Conservation (phyloP, 2,113 vertebrate genomes). For the Tyrannus savana region DNA sequence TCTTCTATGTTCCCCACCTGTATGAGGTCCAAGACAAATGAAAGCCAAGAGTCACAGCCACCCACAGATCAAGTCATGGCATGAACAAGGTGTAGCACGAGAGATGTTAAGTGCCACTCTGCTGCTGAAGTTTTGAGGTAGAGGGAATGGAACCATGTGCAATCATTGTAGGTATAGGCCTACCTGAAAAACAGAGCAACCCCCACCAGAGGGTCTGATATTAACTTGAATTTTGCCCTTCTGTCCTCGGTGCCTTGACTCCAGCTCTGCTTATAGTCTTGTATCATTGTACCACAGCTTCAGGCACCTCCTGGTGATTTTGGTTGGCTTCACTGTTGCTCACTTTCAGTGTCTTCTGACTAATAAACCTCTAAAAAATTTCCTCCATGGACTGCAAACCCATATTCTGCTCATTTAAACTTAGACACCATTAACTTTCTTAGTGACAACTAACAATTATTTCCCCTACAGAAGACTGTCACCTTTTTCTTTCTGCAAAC, state of each 20-base stretch:
- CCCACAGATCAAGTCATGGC: neutral
- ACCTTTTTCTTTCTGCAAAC: neutral
- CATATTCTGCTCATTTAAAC: neutral
- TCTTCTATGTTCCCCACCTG: neutral
- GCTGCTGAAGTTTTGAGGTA: neutral
- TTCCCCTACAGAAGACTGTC: neutral
- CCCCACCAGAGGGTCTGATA: neutral
- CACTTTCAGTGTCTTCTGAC: neutral
- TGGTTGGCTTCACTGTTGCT: neutral
- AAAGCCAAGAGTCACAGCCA: slow-evolving; percentile 20
- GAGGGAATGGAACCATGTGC: neutral
- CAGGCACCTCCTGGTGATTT: neutral
- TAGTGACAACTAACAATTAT: neutral
- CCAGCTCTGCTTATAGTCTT: neutral
- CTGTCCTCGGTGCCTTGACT: neutral
- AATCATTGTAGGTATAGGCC: neutral
- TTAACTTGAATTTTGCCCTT: neutral
- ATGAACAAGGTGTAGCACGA: neutral
- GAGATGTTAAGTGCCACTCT: neutral
- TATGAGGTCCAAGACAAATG: neutral
- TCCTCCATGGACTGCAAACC: neutral
- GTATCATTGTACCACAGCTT: rapidly evolving
- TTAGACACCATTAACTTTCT: neutral
- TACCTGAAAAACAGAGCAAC: neutral
- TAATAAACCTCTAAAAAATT: neutral